Percentiles rank a stretch among this genome's conserved stretches.
Conservation (phyloP, 2,888 invertebrate species). For the Chloromyia formosa region DNA sequence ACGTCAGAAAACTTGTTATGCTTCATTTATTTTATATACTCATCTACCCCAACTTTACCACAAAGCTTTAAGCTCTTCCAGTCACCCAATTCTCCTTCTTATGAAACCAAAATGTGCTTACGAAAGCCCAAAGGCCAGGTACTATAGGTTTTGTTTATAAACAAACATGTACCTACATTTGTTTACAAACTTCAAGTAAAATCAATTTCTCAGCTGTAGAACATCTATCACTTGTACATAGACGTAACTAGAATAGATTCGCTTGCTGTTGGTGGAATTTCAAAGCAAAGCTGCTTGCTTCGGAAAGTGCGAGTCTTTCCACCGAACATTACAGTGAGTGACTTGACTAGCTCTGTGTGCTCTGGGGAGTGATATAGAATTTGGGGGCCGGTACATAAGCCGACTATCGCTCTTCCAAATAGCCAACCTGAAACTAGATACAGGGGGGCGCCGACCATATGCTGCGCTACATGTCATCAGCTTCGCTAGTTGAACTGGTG, state of each 20-base stretch:
- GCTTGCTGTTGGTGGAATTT: too few relatives aligned
- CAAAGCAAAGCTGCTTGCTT: too few relatives aligned
- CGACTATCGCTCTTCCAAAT: not conserved
- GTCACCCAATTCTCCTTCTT: conserved; percentile 3
- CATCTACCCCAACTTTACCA: too few relatives aligned
- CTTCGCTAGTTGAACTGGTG: not conserved
- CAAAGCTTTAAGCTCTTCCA: conserved; percentile 32
- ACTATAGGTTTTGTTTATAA: conserved; percentile 37
- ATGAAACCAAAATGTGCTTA: not conserved
- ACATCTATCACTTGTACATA: too few relatives aligned
- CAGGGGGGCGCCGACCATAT: conserved; percentile 16
- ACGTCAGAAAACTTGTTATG: too few relatives aligned
- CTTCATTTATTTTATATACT: too few relatives aligned
- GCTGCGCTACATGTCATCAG: conserved; percentile 14
- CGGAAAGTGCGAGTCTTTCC: too few relatives aligned
- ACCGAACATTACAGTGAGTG: too few relatives aligned
- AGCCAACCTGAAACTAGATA: not conserved
- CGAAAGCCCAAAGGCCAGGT: too few relatives aligned
- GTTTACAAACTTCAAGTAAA: conserved; percentile 27
- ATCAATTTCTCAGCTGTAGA: conserved; percentile 16
- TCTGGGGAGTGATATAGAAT: conserved; percentile 8
- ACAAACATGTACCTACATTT: conserved; percentile 24
- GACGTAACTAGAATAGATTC: too few relatives aligned
- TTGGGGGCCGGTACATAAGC: not conserved
- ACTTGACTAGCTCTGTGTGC: too few relatives aligned